phyloP scores from a whole-genome alignment of 37 sponge, comb jelly and placozoan species.

The Ianthella basta region DNA sequence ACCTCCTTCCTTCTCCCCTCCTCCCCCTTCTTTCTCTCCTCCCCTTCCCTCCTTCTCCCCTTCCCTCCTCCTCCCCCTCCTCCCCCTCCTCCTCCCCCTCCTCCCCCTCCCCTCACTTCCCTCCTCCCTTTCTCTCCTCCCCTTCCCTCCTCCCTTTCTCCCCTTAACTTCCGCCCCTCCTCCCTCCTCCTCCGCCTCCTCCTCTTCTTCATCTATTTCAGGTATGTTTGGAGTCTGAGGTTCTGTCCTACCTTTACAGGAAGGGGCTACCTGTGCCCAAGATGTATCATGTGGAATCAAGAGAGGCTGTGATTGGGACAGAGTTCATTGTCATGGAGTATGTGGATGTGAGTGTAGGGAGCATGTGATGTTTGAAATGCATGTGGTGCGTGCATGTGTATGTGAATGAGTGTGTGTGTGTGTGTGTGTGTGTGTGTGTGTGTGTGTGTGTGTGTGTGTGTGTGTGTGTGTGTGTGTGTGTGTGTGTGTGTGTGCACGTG shows the following conservation, averaged over 20 bases:
- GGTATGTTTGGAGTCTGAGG: conserved; percentile 14
- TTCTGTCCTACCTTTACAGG: background rate
- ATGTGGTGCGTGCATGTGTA: conserved; percentile 24
- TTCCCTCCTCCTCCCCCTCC: too few relatives aligned
- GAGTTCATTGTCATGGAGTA: conserved; percentile 31
- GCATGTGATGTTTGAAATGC: background rate
- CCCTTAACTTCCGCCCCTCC: too few relatives aligned
- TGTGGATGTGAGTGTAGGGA: conserved; percentile 28
- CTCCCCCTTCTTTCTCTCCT: too few relatives aligned
- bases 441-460: conserved; percentile 18
- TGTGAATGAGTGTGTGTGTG: conserved; percentile 30
- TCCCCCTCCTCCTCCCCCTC: too few relatives aligned
- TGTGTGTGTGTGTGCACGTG: conserved; percentile 4
- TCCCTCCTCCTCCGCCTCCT: background rate
- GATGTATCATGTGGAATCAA: background rate
- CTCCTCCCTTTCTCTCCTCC: too few relatives aligned
- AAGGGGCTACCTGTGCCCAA: conserved; percentile 1
- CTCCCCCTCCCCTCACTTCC: too few relatives aligned
- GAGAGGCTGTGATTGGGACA: background rate
- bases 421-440: conserved; percentile 30
- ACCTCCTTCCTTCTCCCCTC: too few relatives aligned
- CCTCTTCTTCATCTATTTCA: background rate
- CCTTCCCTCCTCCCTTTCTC: too few relatives aligned
- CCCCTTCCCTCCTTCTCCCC: too few relatives aligned
- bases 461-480: conserved; percentile 23